A percentile compares a stretch with the other conserved stretches of the same genome.
Conservation (phyloP, 2,888 invertebrate species). For the Macrosiphum euphorbiae region DNA sequence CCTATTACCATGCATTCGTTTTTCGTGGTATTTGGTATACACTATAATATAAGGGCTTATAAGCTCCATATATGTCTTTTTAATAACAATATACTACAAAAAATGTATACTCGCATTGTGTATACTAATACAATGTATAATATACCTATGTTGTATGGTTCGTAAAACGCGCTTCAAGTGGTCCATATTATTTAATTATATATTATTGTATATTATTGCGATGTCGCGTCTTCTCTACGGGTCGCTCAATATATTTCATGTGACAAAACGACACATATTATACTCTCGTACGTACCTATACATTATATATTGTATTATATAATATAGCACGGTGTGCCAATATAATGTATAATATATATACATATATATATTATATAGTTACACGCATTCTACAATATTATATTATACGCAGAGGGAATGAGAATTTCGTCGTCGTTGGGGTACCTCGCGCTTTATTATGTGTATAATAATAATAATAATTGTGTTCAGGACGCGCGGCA, state of each 20-base stretch:
- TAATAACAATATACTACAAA: not conserved
- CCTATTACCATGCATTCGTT: not conserved
- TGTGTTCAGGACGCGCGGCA: not conserved
- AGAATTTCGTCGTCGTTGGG: not conserved
- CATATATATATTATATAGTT: not conserved
- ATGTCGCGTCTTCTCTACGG: not conserved
- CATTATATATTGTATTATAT: not conserved
- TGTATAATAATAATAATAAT: conserved; percentile 1
- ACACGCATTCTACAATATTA: not conserved
- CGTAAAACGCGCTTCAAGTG: not conserved
- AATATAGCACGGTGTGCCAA: not conserved
- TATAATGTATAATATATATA: not conserved
- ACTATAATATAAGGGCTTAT: not conserved
- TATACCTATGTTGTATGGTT: not conserved
- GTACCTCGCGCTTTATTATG: not conserved
- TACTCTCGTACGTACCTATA: not conserved
- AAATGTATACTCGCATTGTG: not conserved
- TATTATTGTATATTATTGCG: not conserved
- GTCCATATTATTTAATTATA: not conserved
- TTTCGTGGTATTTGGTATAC: not conserved
- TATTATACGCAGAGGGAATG: not conserved
- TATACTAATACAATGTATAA: not conserved
- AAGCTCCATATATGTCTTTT: not conserved
- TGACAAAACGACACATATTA: not conserved
- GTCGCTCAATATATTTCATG: not conserved